Base-by-base conservation (phyloP, 2,113 vertebrate genomes). In the Numenius arquata region DNA sequence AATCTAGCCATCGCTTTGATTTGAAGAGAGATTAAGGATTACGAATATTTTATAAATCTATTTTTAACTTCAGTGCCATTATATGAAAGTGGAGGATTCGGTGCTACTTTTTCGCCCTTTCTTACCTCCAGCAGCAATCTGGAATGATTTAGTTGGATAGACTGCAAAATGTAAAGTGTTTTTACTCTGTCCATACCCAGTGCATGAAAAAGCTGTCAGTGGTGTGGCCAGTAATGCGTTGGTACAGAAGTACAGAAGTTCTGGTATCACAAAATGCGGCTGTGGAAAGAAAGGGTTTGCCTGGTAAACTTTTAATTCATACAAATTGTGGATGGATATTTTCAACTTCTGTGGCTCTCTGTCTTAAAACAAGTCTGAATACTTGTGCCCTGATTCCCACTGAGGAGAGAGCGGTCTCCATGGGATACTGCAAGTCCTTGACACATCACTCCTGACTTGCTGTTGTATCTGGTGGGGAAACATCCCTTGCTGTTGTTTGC, bases 11-110 rank as follows among this genome's bases (percentile, higher is more conserved):
- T 85, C 18, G 3, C 45, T 94, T 93, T 73, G 70, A 90, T 95
- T 92, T 89, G 77, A 91, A 82, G 23, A 52, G 40, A 94, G 65
- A 78, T 87, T 68, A 87, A 82, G 76, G 86, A 91, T 92, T 94
- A 43, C 61, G 9, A 85, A 47, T 91, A 65, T 58, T 95, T 91
- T 62, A 52, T 43, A 58, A 82, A 68, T 85, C 56, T 90, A 0
- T 75, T 90, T 90, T 93, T 89, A 87, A 43, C 48, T 79, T 86
- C 18, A 38, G 3, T 82, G 50, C 32, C 0, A 0, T 66, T 91
- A 13, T 3, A 32, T 1, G 12, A 47, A 87, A 63, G 32, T n/a
- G 18, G 82, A 94, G 15, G 70, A 70, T 74, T 95, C 40, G 11
- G 20, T 63, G n/a, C 43, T 75, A 9, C 43, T 70, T 84, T 81